phyloP scores from a whole-genome alignment of 23 tunicate genomes.

The Halocynthia roretzi region DNA sequence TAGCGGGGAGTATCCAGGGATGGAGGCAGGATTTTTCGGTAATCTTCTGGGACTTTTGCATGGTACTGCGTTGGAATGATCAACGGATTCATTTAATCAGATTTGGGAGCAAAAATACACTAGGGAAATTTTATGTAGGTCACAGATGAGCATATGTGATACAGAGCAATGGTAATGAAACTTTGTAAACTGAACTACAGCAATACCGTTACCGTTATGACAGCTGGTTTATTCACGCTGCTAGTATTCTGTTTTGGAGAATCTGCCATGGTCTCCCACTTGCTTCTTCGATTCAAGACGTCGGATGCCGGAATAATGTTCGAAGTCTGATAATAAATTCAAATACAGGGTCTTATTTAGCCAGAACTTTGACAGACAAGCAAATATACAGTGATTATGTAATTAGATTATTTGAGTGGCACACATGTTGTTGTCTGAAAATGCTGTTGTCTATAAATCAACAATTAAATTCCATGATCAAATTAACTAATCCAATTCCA shows the following conservation, averaged over 20 bases:
- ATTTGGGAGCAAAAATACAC: neutral
- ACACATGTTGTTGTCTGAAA: too few relatives aligned
- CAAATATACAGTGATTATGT: neutral
- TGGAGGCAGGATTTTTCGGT: too few relatives aligned
- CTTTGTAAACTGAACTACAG: neutral
- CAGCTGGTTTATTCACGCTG: constrained; percentile 1
- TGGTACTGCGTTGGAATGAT: neutral
- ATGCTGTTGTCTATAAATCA: too few relatives aligned
- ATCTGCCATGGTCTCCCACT: constrained; percentile 65
- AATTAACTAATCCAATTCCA: too few relatives aligned
- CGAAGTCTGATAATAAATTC: constrained; percentile 12
- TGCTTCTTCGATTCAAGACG: constrained; percentile 47
- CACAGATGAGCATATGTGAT: neutral
- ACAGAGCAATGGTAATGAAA: neutral
- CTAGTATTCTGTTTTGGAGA: neutral
- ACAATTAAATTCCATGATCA: too few relatives aligned
- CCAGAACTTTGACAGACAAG: neutral
- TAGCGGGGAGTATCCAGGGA: too few relatives aligned
- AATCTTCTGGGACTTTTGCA: too few relatives aligned
- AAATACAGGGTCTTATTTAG: neutral
- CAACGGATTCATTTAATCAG: too few relatives aligned
- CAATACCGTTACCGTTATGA: constrained; percentile 14
- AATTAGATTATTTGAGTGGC: neutral
- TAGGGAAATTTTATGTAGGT: neutral
- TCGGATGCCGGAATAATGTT: constrained; percentile 34